Evolutionary conservation across 2,113 vertebrate species (phyloP).

Genomic region (Caranx melampygus): DNA sequence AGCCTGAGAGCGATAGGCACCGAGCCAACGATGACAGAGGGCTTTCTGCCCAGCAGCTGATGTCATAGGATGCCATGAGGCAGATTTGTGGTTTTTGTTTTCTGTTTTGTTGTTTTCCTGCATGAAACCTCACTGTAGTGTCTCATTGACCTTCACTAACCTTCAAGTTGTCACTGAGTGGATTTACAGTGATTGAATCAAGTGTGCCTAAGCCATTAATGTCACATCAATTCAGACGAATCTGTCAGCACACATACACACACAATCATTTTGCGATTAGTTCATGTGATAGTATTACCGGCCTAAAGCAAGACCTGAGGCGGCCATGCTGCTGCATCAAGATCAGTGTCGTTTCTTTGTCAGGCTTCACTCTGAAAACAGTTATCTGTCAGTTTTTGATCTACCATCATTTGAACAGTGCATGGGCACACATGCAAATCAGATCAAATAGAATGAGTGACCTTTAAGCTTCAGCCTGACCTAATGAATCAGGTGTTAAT

Average conservation of each 20-base stretch:
- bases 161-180: constrained; percentile 12
- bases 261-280: constrained; percentile 31
- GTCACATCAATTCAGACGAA: constrained; percentile 44
- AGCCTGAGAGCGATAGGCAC: constrained; percentile 80
- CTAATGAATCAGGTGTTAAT: constrained; percentile 1
- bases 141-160: constrained; percentile 24
- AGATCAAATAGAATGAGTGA: constrained; percentile 17
- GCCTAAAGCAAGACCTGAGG: background rate
- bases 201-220: constrained; percentile 31
- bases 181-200: constrained; percentile 58
- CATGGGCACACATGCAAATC: background rate
- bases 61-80: constrained; percentile 54
- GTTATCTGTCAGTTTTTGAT: background rate
- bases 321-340: background rate
- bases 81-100: constrained; percentile 20
- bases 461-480: background rate
- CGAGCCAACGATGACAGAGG: constrained; percentile 75
- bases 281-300: constrained; percentile 26
- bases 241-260: constrained; percentile 25
- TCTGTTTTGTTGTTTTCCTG: background rate
- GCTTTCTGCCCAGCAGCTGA: constrained; percentile 45
- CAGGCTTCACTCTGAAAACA: background rate
- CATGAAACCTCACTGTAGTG: background rate
- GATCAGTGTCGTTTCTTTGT: background rate
- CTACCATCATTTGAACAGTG: background rate